A percentile compares a stretch with the other conserved stretches of the same genome.
These are phyloP conservation scores for Euproctis similis DNA, from an alignment of 2,888 invertebrate species.

Conservation along the genomic window DNA sequence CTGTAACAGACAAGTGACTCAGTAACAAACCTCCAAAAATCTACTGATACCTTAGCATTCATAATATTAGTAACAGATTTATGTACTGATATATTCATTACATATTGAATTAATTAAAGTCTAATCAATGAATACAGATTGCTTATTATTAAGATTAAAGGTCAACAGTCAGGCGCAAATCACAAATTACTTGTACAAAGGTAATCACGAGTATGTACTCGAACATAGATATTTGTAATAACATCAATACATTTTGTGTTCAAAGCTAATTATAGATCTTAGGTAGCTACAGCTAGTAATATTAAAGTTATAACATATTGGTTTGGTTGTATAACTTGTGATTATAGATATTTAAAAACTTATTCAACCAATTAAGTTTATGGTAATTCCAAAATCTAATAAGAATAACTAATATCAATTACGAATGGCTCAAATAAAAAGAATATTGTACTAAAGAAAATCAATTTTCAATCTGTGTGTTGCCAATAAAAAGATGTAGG, in stretches of 20 bases:
- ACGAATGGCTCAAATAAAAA: background rate
- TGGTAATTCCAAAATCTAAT: too few species aligned
- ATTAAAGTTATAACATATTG: slow-evolving; percentile 1
- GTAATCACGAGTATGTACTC: slow-evolving; percentile 18
- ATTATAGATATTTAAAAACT: too few species aligned
- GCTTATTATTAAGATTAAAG: slow-evolving; percentile 23
- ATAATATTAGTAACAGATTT: too few species aligned
- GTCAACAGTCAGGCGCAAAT: slow-evolving; percentile 31
- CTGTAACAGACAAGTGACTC: too few species aligned
- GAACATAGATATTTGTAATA: slow-evolving; percentile 20
- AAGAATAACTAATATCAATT: slow-evolving; percentile 1
- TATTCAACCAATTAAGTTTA: too few species aligned
- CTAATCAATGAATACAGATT: slow-evolving; percentile 16
- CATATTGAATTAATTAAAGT: background rate
- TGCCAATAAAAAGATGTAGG: background rate
- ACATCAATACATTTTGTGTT: slow-evolving; percentile 10
- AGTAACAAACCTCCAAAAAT: too few species aligned
- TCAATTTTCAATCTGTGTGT: too few species aligned
- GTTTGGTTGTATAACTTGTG: too few species aligned
- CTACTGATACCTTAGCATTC: too few species aligned
- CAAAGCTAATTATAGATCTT: slow-evolving; percentile 13
- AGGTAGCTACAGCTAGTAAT: background rate
- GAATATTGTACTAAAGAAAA: background rate
- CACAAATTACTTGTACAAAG: too few species aligned
- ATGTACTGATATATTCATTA: background rate